phyloP scores from a whole-genome alignment of 2,888 invertebrate genomes.

The Noctua fimbriata region DNA sequence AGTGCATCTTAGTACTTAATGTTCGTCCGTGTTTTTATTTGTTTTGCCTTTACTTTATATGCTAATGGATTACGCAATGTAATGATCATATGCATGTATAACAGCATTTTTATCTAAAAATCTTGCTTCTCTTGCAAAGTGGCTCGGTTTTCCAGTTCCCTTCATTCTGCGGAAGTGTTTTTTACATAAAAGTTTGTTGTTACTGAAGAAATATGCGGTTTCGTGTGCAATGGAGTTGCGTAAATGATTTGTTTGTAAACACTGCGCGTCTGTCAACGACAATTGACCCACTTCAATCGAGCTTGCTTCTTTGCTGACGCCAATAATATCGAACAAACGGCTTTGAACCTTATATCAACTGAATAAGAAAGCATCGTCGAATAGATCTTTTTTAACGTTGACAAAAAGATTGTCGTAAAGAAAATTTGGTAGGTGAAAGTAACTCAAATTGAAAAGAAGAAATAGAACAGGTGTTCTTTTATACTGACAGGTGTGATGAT shows the following conservation, averaged over 20 bases:
- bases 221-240: slow-evolving; percentile 73
- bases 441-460: slow-evolving; percentile 18
- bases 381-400: not conserved
- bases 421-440: slow-evolving; percentile 56
- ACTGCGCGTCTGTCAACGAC: slow-evolving; percentile 75
- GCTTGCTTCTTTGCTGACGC: slow-evolving; percentile 54
- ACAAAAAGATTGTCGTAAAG: slow-evolving; percentile 3
- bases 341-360: slow-evolving; percentile 44
- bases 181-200: slow-evolving; percentile 27
- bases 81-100: slow-evolving; percentile 3
- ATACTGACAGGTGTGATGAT: not conserved
- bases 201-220: slow-evolving; percentile 35
- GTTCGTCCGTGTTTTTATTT: slow-evolving; percentile 26
- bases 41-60: slow-evolving; percentile 18
- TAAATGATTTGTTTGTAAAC: slow-evolving; percentile 83
- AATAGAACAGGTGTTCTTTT: slow-evolving; percentile 17
- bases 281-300: slow-evolving; percentile 76
- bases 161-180: slow-evolving; percentile 12
- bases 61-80: slow-evolving; percentile 26
- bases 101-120: slow-evolving; percentile 33
- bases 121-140: slow-evolving; percentile 15
- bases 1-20: slow-evolving; percentile 36
- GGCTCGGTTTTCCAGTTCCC: slow-evolving; percentile 4
- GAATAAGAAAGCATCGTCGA: not conserved
- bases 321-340: slow-evolving; percentile 30